These are phyloP conservation scores for Tenualosa thibaudeaui DNA, from an alignment of 2,797 vertebrate species.

Conservation along the genomic window DNA sequence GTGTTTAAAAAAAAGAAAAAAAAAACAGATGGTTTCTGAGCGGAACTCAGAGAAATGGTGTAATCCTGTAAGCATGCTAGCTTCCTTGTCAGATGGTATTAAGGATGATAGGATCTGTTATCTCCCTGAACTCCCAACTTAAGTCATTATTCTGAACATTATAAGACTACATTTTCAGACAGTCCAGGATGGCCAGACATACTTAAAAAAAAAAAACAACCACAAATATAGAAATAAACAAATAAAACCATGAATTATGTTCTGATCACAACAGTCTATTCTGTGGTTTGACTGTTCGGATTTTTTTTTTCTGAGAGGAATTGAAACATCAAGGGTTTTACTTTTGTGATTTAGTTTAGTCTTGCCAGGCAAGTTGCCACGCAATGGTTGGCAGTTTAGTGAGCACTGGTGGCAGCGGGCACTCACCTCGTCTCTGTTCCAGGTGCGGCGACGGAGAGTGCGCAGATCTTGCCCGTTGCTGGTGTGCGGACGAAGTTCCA, in stretches of 20 bases:
- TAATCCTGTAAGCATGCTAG: not conserved
- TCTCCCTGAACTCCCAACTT: not conserved
- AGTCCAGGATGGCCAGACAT: not conserved
- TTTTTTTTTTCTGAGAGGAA: not conserved
- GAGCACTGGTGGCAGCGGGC: not conserved
- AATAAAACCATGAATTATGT: not conserved
- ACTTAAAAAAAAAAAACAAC: no score
- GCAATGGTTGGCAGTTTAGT: not conserved
- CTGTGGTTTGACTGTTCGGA: not conserved
- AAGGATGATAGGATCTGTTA: not conserved
- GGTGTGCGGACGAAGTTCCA: slow-evolving; percentile 76
- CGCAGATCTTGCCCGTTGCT: slow-evolving; percentile 78
- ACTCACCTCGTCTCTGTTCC: slow-evolving; percentile 91
- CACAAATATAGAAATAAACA: not conserved
- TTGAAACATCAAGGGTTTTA: not conserved
- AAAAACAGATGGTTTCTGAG: not conserved
- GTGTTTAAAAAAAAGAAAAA: not conserved
- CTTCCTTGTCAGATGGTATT: not conserved
- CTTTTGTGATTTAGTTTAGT: no score
- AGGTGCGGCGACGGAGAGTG: slow-evolving; percentile 89
- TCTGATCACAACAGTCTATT: not conserved
- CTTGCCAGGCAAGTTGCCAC: not conserved
- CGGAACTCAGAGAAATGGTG: not conserved
- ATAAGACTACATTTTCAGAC: not conserved
- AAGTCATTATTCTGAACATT: not conserved